Evolutionary conservation across 2,797 vertebrate genomes (phyloP).

Genomic region (Brotula barbata): DNA sequence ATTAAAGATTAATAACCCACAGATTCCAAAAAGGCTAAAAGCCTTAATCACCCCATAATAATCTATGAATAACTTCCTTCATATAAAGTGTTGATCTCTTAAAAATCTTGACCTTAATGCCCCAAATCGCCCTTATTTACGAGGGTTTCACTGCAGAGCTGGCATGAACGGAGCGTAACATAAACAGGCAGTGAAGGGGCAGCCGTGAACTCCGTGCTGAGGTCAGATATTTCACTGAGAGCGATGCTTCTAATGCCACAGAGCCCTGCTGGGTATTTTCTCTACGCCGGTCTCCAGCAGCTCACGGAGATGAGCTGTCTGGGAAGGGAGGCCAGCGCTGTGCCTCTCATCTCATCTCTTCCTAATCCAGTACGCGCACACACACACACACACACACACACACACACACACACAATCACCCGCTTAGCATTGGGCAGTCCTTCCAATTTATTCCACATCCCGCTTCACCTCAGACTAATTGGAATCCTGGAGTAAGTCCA

Average conservation of each 20-base stretch:
- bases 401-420: neutral
- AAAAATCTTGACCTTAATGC: neutral
- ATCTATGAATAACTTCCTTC: neutral
- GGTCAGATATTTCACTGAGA: slow-evolving; percentile 60
- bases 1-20: too few relatives aligned
- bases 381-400: neutral
- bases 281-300: slow-evolving; percentile 66
- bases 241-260: slow-evolving; percentile 57
- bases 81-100: neutral
- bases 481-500: slow-evolving; percentile 47
- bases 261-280: slow-evolving; percentile 51
- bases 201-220: slow-evolving; percentile 25
- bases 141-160: neutral
- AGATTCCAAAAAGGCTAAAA: neutral
- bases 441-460: slow-evolving; percentile 52
- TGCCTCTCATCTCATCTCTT: slow-evolving; percentile 60
- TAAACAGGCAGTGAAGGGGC: slow-evolving; percentile 7
- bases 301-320: slow-evolving; percentile 60
- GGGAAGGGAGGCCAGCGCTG: slow-evolving; percentile 41
- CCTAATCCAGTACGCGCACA: slow-evolving; percentile 47
- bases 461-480: slow-evolving; percentile 65
- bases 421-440: slow-evolving; percentile 48
- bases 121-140: neutral
- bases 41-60: neutral
- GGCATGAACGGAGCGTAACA: neutral